A percentile compares a stretch with the other conserved stretches of the same genome.
phyloP scores from a whole-genome alignment of 2,113 vertebrate species.

The Heloderma charlesbogerti region DNA sequence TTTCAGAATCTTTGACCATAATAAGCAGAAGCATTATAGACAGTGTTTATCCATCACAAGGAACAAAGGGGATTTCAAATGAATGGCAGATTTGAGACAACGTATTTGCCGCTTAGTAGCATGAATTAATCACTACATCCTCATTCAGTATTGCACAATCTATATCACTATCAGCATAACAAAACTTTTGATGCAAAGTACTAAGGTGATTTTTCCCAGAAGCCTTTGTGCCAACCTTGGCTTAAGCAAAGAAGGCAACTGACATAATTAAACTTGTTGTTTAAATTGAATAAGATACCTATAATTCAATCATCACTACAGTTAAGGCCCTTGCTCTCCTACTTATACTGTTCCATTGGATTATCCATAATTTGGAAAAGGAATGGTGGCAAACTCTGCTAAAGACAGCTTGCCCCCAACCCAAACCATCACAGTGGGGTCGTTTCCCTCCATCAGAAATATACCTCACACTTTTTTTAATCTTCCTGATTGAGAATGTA shows the following conservation, averaged over 20 bases:
- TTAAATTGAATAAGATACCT: too few species aligned
- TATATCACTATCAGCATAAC: not conserved
- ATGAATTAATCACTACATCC: not conserved
- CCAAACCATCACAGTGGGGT: not conserved
- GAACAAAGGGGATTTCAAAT: not conserved
- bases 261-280: not conserved
- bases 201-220: not conserved
- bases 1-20: too few species aligned
- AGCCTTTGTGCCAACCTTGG: not conserved
- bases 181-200: not conserved
- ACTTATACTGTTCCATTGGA: not conserved
- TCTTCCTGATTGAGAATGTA: slow-evolving; percentile 55
- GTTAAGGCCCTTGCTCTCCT: not conserved
- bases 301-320: not conserved
- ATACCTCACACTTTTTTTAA: not conserved
- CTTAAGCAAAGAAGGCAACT: not conserved
- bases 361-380: too few species aligned
- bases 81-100: too few species aligned
- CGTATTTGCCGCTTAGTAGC: not conserved
- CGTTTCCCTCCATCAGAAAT: not conserved
- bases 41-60: not conserved
- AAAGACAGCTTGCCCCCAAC: not conserved
- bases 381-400: not conserved
- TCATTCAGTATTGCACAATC: not conserved
- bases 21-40: not conserved